Evolutionary conservation across 2,797 vertebrate genomes (phyloP).

Genomic region (Acestrorhynchus altus): DNA sequence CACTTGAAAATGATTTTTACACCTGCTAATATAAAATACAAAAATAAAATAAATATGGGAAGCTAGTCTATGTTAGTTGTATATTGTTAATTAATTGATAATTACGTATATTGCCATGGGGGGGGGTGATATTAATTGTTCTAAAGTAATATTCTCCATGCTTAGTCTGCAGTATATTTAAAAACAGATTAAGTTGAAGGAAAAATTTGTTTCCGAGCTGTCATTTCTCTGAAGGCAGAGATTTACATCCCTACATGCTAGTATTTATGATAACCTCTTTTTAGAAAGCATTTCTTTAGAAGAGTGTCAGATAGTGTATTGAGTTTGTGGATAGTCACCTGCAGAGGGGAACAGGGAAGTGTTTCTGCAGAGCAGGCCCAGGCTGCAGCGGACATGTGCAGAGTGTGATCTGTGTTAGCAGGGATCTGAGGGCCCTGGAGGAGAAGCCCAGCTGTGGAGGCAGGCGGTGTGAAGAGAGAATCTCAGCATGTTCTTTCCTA

Average conservation of each 20-base stretch:
- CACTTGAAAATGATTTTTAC: no score
- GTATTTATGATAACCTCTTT: background rate
- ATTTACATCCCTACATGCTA: background rate
- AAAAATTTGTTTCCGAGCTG: background rate
- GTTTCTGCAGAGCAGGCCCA: slow-evolving; percentile 21
- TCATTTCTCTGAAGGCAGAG: background rate
- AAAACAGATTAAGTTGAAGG: background rate
- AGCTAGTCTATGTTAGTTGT: no score
- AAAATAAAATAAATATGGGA: no score
- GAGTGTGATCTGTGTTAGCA: slow-evolving; percentile 50
- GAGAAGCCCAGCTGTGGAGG: slow-evolving; percentile 52
- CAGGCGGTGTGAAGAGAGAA: slow-evolving; percentile 33
- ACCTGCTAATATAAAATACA: no score
- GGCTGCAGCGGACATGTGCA: slow-evolving; percentile 41
- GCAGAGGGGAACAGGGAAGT: slow-evolving; percentile 16
- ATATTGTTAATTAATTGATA: no score
- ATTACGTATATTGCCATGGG: no score
- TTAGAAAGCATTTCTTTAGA: background rate
- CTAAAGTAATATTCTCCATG: no score
- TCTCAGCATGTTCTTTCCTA: slow-evolving; percentile 41
- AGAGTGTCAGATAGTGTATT: slow-evolving; percentile 11
- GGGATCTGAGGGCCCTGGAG: slow-evolving; percentile 51
- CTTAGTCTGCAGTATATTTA: background rate
- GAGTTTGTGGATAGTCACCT: slow-evolving; percentile 22
- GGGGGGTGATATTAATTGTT: no score